A percentile compares a stretch with the other conserved stretches of the same genome.
These are phyloP conservation scores for Perizoma affinitatum DNA, from an alignment of 2,888 invertebrate genomes.

Conservation along the genomic window DNA sequence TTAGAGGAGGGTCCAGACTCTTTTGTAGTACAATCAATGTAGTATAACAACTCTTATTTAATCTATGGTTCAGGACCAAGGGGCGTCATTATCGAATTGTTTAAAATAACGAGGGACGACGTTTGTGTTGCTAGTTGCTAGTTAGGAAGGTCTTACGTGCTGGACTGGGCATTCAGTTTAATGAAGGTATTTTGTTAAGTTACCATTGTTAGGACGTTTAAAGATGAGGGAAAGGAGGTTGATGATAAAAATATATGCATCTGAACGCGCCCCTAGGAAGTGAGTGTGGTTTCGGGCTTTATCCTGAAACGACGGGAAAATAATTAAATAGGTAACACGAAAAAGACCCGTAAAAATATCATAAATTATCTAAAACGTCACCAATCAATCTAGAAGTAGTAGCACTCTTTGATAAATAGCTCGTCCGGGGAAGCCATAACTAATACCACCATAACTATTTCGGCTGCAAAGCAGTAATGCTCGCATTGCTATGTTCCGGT, in stretches of 20 bases:
- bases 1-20: slow-evolving; percentile 65
- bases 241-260: not conserved
- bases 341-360: too few relatives aligned
- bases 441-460: too few relatives aligned
- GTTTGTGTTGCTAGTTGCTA: slow-evolving; percentile 56
- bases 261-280: too few relatives aligned
- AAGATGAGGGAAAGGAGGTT: not conserved
- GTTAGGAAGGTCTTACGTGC: slow-evolving; percentile 40
- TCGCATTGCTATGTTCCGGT: too few relatives aligned
- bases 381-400: too few relatives aligned
- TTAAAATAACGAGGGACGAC: slow-evolving; percentile 78
- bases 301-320: too few relatives aligned
- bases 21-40: slow-evolving; percentile 70
- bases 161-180: slow-evolving; percentile 27
- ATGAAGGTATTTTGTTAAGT: slow-evolving; percentile 30
- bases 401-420: too few relatives aligned
- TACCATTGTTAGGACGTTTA: slow-evolving; percentile 24
- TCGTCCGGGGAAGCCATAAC: too few relatives aligned
- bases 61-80: slow-evolving; percentile 41
- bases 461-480: too few relatives aligned
- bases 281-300: too few relatives aligned
- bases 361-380: too few relatives aligned
- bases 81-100: slow-evolving; percentile 78
- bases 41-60: slow-evolving; percentile 29
- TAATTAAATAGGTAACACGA: too few relatives aligned